Conservation (phyloP, 1,140 invertebrate genomes). For the Camponotus vicinus region DNA sequence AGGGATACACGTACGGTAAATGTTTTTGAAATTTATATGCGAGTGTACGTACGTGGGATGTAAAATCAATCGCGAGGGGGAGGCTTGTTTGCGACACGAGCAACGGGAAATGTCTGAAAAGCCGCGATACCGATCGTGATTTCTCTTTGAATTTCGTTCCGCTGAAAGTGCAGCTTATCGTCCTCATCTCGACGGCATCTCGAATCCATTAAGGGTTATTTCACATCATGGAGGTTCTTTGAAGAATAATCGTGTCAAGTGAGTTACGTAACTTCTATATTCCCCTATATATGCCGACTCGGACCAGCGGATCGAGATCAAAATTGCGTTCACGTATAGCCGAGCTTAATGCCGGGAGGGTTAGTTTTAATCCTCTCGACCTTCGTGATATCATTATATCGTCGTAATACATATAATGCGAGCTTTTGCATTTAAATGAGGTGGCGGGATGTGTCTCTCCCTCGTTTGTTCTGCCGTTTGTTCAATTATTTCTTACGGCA, state of each 20-base stretch:
- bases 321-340: conserved; percentile 36
- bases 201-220: conserved; percentile 77
- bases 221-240: conserved; percentile 77
- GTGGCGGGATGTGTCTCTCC: neutral
- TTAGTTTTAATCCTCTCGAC: conserved; percentile 43
- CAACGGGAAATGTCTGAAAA: conserved; percentile 61
- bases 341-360: conserved; percentile 23
- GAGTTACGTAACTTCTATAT: conserved; percentile 66
- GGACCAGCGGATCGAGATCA: conserved; percentile 17
- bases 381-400: conserved; percentile 34
- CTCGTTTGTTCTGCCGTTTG: neutral
- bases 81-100: neutral
- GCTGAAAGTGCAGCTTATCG: conserved; percentile 77
- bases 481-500: conserved; percentile 21
- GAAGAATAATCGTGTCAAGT: conserved; percentile 80
- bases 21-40: conserved; percentile 1
- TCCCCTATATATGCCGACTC: conserved; percentile 12
- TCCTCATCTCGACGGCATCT: conserved; percentile 64
- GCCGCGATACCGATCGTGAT: conserved; percentile 65
- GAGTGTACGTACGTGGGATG: neutral
- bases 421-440: conserved; percentile 55
- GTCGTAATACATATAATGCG: conserved; percentile 37
- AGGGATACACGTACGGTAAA: neutral
- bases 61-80: neutral
- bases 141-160: conserved; percentile 64